Base-by-base conservation (phyloP, 2,888 invertebrate species). In the Conchocele bisecta region DNA sequence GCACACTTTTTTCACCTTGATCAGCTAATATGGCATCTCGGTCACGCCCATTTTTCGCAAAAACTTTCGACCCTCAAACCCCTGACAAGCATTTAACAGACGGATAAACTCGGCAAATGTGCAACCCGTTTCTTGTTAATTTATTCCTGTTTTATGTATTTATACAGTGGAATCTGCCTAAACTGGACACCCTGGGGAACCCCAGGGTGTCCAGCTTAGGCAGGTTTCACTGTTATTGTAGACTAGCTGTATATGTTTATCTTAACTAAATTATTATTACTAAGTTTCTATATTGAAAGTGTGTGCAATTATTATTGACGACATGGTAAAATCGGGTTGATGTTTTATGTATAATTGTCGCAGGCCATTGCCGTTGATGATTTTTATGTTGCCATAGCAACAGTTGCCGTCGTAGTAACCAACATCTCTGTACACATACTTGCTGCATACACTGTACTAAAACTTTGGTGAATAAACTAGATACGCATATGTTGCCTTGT, bases 391-490 rank as follows among this genome's bases (percentile, higher is more conserved):
- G 15, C 41, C 53, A 35, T 63, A 44, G 29, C 44, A 20, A 29
- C 17, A 26, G n/a, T 51, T 33, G 20, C 11, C 20, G 31, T 51
- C 33, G 31, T 51, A 51, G 17, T 51, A 33, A n/a, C n/a, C n/a
- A n/a, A n/a, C n/a, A 33, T 51, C 22, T 28, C 4, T 20, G 35
- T 51, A 29, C n/a, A 41, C 26, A 39, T 17, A 26, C 9, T 33
- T 31, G 51, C 69, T 72, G 66, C 76, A 63, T 73, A 77, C 76
- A 77, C 76, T 77, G 76, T 77, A 68, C 70, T 44, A 53, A 31
- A 73, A 77, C 73, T 64, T 73, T 53, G 53, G 35, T 33, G 31
- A 74, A 73, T 77, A 77, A 77, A 73, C 24, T 57, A 60, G 39
- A 56, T 58, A 59, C n/a, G n/a, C n/a, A n/a, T n/a, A n/a, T n/a